These are phyloP conservation scores for Potorous gilbertii DNA, from an alignment of 2,797 vertebrate species.

Conservation along the genomic window DNA sequence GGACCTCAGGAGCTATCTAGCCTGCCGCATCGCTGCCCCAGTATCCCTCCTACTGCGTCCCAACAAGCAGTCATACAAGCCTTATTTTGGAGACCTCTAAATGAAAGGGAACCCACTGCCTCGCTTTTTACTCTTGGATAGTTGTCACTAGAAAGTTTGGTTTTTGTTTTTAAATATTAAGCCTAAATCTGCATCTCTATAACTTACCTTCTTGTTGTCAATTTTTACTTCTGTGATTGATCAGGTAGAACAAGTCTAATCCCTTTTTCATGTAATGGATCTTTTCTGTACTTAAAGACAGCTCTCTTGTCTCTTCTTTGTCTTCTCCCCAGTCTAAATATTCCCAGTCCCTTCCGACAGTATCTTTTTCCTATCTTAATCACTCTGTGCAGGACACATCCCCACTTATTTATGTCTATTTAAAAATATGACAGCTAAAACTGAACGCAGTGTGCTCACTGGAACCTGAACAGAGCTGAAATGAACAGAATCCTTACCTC, in stretches of 20 bases:
- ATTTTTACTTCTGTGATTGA: background rate
- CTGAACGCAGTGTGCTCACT: background rate
- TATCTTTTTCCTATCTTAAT: background rate
- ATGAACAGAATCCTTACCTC: background rate
- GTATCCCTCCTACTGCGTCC: background rate
- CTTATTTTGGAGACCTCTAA: background rate
- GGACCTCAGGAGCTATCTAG: background rate
- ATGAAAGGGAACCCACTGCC: background rate
- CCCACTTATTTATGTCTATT: background rate
- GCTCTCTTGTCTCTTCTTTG: background rate
- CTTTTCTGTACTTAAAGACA: background rate
- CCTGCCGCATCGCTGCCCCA: background rate
- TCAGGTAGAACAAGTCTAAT: background rate
- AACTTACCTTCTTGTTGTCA: background rate
- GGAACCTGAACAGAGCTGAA: background rate
- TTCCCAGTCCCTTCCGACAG: background rate
- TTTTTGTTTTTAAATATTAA: background rate
- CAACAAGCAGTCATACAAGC: background rate
- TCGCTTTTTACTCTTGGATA: background rate
- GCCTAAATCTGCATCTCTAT: background rate
- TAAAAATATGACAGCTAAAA: background rate
- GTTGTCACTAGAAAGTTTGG: background rate
- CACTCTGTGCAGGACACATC: background rate
- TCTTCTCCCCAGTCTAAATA: background rate
- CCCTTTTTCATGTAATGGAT: background rate